Conservation (phyloP, 2,113 vertebrate genomes). For the Elanus axillaris region DNA sequence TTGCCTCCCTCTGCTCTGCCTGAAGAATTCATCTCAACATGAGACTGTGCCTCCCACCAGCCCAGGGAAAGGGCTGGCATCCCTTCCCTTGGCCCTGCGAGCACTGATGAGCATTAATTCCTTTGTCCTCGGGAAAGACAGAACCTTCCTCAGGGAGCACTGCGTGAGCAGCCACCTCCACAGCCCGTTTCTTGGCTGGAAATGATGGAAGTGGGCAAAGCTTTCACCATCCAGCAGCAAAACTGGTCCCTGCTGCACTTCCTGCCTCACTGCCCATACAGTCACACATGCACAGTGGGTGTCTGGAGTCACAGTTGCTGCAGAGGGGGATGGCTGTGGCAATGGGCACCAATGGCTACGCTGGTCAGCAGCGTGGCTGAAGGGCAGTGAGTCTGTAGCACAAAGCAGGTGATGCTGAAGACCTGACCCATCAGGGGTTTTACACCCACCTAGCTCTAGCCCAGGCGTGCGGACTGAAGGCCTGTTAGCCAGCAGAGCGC, state of each 20-base stretch:
- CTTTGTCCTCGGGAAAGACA: neutral
- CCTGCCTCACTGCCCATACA: neutral
- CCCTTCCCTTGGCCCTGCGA: fast-evolving
- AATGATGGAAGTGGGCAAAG: neutral
- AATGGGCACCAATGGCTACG: fast-evolving
- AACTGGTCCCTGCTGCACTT: fast-evolving
- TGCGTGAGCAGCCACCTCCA: neutral
- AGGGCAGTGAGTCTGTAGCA: neutral
- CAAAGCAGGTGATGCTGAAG: neutral
- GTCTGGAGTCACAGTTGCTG: fast-evolving
- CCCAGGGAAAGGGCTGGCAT: neutral
- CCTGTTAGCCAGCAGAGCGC: neutral
- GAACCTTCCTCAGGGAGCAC: neutral
- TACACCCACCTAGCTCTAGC: neutral
- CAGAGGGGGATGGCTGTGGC: fast-evolving
- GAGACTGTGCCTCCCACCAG: neutral
- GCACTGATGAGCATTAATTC: neutral
- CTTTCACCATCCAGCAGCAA: neutral
- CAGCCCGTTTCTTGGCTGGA: neutral
- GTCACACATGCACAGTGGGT: fast-evolving
- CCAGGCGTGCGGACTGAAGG: neutral
- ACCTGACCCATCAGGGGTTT: neutral
- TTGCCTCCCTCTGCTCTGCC: neutral
- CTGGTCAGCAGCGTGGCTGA: fast-evolving
- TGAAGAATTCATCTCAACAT: neutral